Conservation (phyloP, 1,140 invertebrate species). For the Drosophila lini region DNA sequence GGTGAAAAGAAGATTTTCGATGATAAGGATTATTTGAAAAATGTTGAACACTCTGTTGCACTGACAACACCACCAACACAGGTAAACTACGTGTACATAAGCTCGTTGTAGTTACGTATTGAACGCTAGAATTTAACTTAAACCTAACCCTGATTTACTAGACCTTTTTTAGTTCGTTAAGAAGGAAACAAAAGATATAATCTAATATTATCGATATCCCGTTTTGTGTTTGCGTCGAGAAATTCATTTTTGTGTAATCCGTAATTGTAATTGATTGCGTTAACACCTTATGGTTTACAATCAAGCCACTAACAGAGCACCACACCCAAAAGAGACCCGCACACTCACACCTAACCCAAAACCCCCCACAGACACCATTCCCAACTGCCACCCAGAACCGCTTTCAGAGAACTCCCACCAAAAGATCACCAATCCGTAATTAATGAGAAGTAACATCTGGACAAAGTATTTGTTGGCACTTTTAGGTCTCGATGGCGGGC, state of each 20-base stretch:
- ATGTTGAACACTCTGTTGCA: conserved; percentile 84
- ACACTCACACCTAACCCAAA: conserved; percentile 13
- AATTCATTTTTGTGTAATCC: conserved; percentile 79
- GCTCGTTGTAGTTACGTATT: conserved; percentile 31
- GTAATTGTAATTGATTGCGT: conserved; percentile 52
- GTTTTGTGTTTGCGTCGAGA: conserved; percentile 78
- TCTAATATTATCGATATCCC: conserved; percentile 57
- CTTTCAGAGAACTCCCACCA: conserved; percentile 41
- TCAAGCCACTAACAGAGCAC: conserved; percentile 57
- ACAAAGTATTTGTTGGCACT: conserved; percentile 53
- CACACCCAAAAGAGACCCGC: conserved; percentile 29
- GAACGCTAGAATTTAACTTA: conserved; percentile 22
- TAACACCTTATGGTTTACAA: conserved; percentile 42
- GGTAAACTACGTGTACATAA: conserved; percentile 80
- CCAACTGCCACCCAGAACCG: conserved; percentile 28
- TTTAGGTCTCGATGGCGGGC: conserved; percentile 40
- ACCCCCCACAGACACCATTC: conserved; percentile 22
- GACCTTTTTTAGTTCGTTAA: conserved; percentile 41
- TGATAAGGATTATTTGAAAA: conserved; percentile 95
- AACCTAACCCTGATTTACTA: conserved; percentile 54
- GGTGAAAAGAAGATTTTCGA: conserved; percentile 97
- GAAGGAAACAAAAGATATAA: conserved; percentile 18
- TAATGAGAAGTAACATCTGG: conserved; percentile 37
- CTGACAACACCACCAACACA: conserved; percentile 84
- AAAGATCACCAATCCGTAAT: conserved; percentile 36